phyloP scores from a whole-genome alignment of 2,113 vertebrate genomes.

The Pteronura brasiliensis region DNA sequence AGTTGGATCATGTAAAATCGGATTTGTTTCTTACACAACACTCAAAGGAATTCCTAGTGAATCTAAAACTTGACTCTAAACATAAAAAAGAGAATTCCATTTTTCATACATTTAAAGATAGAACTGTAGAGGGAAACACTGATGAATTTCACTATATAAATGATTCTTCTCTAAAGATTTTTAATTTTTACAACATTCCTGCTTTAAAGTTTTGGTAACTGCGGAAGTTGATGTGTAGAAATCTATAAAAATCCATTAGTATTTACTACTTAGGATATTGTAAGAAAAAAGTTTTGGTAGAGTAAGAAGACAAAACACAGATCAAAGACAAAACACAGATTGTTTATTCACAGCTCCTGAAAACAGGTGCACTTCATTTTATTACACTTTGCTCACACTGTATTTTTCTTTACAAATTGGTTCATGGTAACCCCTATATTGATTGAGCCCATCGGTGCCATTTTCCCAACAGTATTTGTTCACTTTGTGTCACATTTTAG shows the following conservation, averaged over 20 bases:
- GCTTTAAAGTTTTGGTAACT: background rate
- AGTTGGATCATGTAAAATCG: background rate
- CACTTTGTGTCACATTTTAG: background rate
- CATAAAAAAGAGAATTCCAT: background rate
- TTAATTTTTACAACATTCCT: background rate
- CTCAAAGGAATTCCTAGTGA: background rate
- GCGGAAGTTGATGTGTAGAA: background rate
- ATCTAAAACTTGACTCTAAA: background rate
- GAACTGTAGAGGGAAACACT: background rate
- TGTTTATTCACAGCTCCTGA: background rate
- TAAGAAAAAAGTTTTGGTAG: background rate
- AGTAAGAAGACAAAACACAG: background rate
- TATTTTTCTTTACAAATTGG: background rate
- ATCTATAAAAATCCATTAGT: background rate
- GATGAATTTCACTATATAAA: background rate
- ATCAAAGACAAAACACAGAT: background rate
- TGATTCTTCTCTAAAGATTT: background rate
- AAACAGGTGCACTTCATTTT: background rate
- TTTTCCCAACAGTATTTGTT: background rate
- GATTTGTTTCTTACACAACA: background rate
- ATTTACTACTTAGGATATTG: background rate
- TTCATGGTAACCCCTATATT: background rate
- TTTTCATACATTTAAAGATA: background rate
- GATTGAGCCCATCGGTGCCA: background rate
- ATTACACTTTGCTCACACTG: background rate